phyloP scores from a whole-genome alignment of 2,797 vertebrate species.

The Chrosomus eos region DNA sequence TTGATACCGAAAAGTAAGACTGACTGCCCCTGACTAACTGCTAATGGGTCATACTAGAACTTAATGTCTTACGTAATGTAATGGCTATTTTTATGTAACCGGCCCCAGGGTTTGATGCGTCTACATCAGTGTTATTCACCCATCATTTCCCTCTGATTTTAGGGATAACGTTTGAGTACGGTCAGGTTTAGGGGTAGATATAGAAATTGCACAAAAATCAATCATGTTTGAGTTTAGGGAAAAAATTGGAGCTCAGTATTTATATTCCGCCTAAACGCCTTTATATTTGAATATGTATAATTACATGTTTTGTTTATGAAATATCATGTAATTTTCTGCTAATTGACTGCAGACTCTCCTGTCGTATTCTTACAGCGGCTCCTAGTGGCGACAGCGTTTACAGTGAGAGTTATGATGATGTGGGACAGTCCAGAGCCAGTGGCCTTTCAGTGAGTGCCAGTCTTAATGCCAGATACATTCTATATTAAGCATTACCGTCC shows the following conservation, averaged over 20 bases:
- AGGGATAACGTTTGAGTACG: too few species aligned
- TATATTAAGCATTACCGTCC: slow-evolving; percentile 79
- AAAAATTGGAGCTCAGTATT: background rate
- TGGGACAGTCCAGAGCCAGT: slow-evolving; percentile 59
- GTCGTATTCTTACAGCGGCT: slow-evolving; percentile 56
- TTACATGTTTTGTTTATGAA: background rate
- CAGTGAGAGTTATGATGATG: slow-evolving; percentile 51
- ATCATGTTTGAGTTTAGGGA: background rate
- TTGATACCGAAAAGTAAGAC: too few species aligned
- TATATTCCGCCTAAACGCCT: background rate
- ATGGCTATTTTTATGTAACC: too few species aligned
- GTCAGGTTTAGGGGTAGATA: too few species aligned
- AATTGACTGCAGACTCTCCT: background rate
- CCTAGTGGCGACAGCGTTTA: slow-evolving; percentile 69
- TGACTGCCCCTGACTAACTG: too few species aligned
- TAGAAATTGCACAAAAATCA: background rate
- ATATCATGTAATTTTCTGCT: background rate
- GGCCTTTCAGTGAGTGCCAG: slow-evolving; percentile 62
- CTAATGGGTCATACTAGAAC: too few species aligned
- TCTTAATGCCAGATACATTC: slow-evolving; percentile 72
- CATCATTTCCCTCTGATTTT: too few species aligned
- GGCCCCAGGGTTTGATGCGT: too few species aligned
- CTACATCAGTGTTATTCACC: too few species aligned
- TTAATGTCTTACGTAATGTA: too few species aligned
- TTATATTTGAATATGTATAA: background rate